Base-by-base conservation (phyloP, 2,888 invertebrate genomes). In the Perizoma flavofasciatum region DNA sequence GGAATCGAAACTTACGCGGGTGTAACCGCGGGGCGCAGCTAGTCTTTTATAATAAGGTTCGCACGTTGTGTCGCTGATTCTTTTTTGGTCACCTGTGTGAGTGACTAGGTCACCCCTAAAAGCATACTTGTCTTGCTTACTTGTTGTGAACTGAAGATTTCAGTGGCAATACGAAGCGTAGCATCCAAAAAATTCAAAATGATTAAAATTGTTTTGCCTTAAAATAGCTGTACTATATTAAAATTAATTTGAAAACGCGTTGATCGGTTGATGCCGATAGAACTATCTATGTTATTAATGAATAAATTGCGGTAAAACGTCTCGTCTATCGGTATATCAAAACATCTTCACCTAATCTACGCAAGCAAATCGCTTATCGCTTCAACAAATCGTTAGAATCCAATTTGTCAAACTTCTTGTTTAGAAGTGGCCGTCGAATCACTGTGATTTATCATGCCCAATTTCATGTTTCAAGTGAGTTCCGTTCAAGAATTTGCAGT, bases 401-500 rank as follows among this genome's bases (percentile, higher is more conserved):
- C 60, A 62, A 69, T 67, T 67, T 66, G 63, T 67, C 60, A 52
- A 65, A 67, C 67, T 66, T 67, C 67, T 63, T 65, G 64, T 65
- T 66, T 59, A 64, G 59, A 54, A 61, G 60, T 55, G 32, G 37
- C 54, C 52, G 61, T 55, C 44, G 53, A 62, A 61, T 68, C 60
- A 39, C 58, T 39, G 32, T 55, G 32, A 67, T 67, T 65, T 49
- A 60, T 64, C 69, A 64, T 59, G 64, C 55, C 64, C 63, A 66
- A 65, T 66, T 62, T 62, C 10, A 53, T 55, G 44, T 46, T 61
- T 54, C 48, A 62, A 66, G 58, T 56, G 61, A 57, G 67, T 66
- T 69, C 65, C 69, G 71, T 67, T 66, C 49, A 71, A 72, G 69
- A 73, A 76, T 75, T 70, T 62, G 63, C 68, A 58, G 52, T 65